These are phyloP conservation scores for Macheiramphus alcinus DNA, from an alignment of 2,113 vertebrate species.

Conservation along the genomic window DNA sequence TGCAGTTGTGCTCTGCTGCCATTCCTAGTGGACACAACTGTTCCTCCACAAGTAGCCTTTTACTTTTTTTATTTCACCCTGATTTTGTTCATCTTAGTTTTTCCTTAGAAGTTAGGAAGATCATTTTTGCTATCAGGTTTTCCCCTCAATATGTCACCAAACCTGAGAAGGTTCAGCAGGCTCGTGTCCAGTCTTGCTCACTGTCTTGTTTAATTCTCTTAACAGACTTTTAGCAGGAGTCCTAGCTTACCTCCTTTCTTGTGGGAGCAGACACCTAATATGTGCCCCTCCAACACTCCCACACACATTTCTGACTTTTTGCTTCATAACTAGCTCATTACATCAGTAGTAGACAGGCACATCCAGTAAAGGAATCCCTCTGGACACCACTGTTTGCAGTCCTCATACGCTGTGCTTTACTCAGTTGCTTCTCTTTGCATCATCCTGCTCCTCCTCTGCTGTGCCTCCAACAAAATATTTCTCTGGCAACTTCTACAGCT, in stretches of 20 bases:
- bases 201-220: neutral
- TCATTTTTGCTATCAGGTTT: neutral
- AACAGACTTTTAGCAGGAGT: neutral
- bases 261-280: neutral
- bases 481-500: neutral
- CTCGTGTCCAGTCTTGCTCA: neutral
- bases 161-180: neutral
- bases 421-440: neutral
- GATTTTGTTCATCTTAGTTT: neutral
- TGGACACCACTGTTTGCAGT: neutral
- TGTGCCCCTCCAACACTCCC: neutral
- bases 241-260: neutral
- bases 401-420: neutral
- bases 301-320: neutral
- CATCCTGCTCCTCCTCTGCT: slow-evolving; percentile 17
- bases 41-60: neutral
- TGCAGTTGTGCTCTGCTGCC: neutral
- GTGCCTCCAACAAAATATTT: neutral
- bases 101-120: neutral
- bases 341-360: neutral
- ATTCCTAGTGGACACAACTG: rapidly evolving
- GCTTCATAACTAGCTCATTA: neutral
- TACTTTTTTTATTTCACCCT: neutral
- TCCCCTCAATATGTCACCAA: neutral
- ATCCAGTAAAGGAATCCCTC: slow-evolving; percentile 9